Conservation (phyloP, 1,140 invertebrate species). For the Himalopsyche phryganea region DNA sequence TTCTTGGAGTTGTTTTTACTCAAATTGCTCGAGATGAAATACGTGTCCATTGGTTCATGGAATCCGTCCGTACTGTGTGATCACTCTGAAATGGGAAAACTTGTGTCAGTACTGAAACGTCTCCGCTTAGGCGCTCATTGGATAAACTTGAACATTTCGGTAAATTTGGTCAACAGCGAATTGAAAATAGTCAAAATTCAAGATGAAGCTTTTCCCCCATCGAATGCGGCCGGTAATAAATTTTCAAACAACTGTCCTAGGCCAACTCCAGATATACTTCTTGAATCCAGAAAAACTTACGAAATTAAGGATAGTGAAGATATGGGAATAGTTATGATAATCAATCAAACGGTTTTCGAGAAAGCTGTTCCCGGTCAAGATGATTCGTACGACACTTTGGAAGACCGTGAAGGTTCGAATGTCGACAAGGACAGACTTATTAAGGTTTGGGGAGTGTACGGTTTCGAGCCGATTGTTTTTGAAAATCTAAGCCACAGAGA, state of each 20-base stretch:
- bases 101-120: neutral
- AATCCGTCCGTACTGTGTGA: neutral
- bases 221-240: no score
- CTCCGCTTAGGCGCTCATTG: neutral
- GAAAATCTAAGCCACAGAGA: conserved; percentile 7
- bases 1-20: conserved; percentile 25
- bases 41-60: conserved; percentile 16
- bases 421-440: conserved; percentile 6
- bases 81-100: neutral
- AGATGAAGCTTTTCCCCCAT: no score
- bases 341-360: conserved; percentile 9
- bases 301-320: neutral
- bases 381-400: neutral
- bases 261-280: no score
- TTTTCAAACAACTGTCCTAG: no score
- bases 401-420: conserved; percentile 2
- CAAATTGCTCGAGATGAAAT: conserved; percentile 13
- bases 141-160: neutral
- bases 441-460: conserved; percentile 5
- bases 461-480: conserved; percentile 1
- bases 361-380: neutral
- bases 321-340: conserved; percentile 7
- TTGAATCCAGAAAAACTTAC: neutral
- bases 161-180: neutral
- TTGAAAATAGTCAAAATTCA: no score